Evolutionary conservation across 2,113 vertebrate species (phyloP).

Genomic region (Megaceryle torquata): DNA sequence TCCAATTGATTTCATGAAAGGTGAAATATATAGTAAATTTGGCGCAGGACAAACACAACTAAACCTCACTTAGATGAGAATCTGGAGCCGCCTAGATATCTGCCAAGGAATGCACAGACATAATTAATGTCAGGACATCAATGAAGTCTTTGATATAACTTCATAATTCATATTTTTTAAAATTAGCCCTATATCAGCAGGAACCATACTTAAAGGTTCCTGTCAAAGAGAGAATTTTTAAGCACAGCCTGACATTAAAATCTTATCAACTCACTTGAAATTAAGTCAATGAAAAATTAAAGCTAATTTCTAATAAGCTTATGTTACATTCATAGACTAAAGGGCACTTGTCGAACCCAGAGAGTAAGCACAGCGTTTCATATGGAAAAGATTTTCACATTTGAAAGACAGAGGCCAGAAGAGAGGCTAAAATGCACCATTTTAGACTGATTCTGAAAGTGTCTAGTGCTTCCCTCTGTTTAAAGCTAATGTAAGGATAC

Average conservation of each 20-base stretch:
- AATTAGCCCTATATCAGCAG: constrained; percentile 61
- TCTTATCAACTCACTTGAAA: constrained; percentile 84
- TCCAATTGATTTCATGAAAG: constrained; percentile 40
- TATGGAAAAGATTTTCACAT: background rate
- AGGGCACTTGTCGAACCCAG: constrained; percentile 20
- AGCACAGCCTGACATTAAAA: constrained; percentile 85
- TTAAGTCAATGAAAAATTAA: constrained; percentile 86
- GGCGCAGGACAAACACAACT: constrained; percentile 14
- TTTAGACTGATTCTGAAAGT: constrained; percentile 3
- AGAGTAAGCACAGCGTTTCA: constrained; percentile 25
- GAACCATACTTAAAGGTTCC: constrained; percentile 81
- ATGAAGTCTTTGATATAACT: constrained; percentile 65
- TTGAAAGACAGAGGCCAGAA: constrained; percentile 18
- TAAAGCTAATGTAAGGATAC: constrained; percentile 49
- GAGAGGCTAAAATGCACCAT: constrained; percentile 2
- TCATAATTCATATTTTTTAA: constrained; percentile 64
- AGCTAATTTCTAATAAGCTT: constrained; percentile 78
- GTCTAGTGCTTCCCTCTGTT: background rate
- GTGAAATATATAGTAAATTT: constrained; percentile 27
- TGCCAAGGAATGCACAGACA: constrained; percentile 9
- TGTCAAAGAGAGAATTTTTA: constrained; percentile 87
- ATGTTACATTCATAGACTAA: constrained; percentile 61
- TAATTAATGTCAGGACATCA: constrained; percentile 64
- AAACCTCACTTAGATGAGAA: background rate
- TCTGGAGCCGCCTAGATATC: background rate